A percentile compares a stretch with the other conserved stretches of the same genome.
These are phyloP conservation scores for Anastrepha ludens DNA, from an alignment of 1,140 invertebrate species.

Conservation along the genomic window DNA sequence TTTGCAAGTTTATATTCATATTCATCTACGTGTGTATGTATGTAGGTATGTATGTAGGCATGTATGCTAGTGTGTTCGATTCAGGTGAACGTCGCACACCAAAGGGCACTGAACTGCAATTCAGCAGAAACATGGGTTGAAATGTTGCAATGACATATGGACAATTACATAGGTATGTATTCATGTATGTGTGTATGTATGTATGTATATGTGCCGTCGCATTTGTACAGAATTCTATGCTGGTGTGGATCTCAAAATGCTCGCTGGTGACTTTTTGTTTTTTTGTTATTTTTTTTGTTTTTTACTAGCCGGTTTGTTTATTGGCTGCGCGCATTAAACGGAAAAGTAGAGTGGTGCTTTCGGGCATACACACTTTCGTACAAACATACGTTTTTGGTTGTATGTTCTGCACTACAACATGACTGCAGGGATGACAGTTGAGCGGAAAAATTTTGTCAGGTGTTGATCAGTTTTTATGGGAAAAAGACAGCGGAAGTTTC, in stretches of 20 bases:
- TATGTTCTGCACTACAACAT: not conserved
- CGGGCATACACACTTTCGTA: not conserved
- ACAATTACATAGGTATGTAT: not conserved
- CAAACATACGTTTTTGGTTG: not conserved
- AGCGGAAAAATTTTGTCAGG: not conserved
- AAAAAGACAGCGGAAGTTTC: not conserved
- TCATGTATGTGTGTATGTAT: no score
- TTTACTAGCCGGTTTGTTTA: conserved; percentile 1
- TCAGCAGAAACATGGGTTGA: conserved; percentile 13
- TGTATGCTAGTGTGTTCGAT: not conserved
- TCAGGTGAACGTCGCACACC: not conserved
- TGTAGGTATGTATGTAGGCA: not conserved
- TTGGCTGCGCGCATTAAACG: not conserved
- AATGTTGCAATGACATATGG: not conserved
- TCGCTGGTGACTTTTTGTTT: not conserved
- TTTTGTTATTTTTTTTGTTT: no score
- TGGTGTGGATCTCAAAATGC: not conserved
- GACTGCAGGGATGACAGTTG: not conserved
- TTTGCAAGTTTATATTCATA: not conserved
- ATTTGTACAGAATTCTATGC: no score
- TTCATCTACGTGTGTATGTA: not conserved
- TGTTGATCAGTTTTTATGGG: conserved; percentile 20
- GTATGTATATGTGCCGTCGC: no score
- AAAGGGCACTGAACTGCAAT: conserved; percentile 43
- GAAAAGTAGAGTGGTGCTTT: not conserved